Evolutionary conservation across 1,140 invertebrate genomes (phyloP), one percentile per base, ranked within the genome.

Genomic region (Atopsyche davidsoni): DNA sequence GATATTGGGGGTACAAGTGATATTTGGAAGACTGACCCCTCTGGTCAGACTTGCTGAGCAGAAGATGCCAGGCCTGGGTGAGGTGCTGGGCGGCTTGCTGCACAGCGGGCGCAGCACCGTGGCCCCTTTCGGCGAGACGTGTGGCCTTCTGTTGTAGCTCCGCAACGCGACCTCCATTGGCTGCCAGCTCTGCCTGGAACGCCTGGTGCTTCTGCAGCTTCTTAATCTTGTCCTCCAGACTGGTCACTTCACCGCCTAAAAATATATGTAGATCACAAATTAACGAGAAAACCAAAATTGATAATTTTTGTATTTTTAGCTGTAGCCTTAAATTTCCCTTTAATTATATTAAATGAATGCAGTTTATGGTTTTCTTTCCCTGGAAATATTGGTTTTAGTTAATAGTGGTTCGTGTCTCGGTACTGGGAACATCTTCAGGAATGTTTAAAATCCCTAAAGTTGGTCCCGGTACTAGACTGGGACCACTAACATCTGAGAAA

Each of bases 191-290:
- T 0, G 93, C 92, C 65, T 97, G 88, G 73, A 98, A 97, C 0
- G 94, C 92, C 72, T 98, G 95, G 68, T 98, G 93, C 66, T 96
- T 96, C 68, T 98, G 92, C n/a, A 98, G 72, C 63, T 93, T 92
- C 72, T 95, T 96, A 62, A 98, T 89, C 65, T 92, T 92, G 46
- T 90, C 87, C 60, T 91, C 87, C 3, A 92, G 68, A 64, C 79
- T 85, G 9, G 78, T 83, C 3, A 85, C 83, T 64, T 89, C 85
- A 0, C 79, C 80, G 56, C 79, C 75, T 17, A 72, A n/a, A n/a
- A n/a, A n/a, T n/a, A n/a, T n/a, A n/a, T n/a, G n/a, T n/a, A n/a
- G n/a, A n/a, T n/a, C n/a, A n/a, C n/a, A n/a, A n/a, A n/a, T n/a
- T n/a, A n/a, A n/a, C n/a, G n/a, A n/a, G n/a, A n/a, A n/a, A n/a